These are phyloP conservation scores for Tanypteryx hageni DNA, from an alignment of 2,888 invertebrate genomes.

Conservation along the genomic window DNA sequence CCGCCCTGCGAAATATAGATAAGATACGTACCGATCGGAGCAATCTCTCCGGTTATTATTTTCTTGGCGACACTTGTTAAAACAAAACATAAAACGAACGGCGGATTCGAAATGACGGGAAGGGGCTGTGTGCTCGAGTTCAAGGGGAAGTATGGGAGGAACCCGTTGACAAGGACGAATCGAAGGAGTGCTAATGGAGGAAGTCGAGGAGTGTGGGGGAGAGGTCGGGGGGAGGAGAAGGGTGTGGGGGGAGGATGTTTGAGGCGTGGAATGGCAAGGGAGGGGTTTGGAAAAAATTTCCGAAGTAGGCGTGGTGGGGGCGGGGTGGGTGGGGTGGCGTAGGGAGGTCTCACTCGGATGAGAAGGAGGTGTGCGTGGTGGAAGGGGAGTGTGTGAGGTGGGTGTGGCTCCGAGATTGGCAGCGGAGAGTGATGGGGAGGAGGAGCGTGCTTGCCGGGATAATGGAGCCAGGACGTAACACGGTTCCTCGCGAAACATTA, in stretches of 20 bases:
- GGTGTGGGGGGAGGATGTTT: not conserved
- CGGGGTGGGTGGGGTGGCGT: not conserved
- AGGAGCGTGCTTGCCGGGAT: not conserved
- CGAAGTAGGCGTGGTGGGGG: not conserved
- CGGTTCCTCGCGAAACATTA: not conserved
- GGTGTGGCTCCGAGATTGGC: not conserved
- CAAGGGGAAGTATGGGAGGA: not conserved
- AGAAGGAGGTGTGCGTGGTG: not conserved
- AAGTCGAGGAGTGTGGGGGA: not conserved
- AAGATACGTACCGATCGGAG: not conserved
- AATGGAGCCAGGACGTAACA: not conserved
- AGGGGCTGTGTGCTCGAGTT: not conserved
- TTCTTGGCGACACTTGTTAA: not conserved
- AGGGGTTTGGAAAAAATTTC: not conserved
- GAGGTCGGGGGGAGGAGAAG: not conserved
- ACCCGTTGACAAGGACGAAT: conserved; percentile 8
- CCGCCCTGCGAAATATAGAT: not conserved
- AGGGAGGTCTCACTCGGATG: too few species aligned
- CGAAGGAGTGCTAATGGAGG: conserved; percentile 1
- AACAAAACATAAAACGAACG: not conserved
- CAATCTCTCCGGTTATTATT: not conserved
- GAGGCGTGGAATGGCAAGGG: not conserved
- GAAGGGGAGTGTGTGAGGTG: not conserved
- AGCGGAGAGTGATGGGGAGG: not conserved
- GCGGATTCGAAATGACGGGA: not conserved